Evolutionary conservation across 2,113 vertebrate genomes (phyloP), one percentile per base, ranked within the genome.

Genomic region (Tychaedon coryphoeus): DNA sequence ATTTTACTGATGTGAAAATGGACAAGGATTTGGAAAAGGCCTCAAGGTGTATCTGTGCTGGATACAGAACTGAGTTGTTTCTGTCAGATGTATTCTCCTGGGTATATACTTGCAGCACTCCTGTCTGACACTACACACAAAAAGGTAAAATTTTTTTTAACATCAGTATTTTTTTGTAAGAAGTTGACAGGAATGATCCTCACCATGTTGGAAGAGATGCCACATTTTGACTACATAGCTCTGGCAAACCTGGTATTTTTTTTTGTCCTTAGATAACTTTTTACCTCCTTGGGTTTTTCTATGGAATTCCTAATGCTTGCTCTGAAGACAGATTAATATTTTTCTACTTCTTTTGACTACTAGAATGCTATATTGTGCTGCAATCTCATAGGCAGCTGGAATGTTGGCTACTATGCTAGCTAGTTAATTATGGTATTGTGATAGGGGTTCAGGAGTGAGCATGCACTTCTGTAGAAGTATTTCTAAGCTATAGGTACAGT

Each of bases 161-260:
- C 11, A 47, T 48, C 20, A 38, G 24, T 67, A 77, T 12, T 77
- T 91, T 91, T 40, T 50, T 62, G 19, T 66, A 83, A 79, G 43
- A 76, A 86, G 10, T 36, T 40, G 54, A 40, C 62, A 57, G 45
- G 4, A 86, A 40, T 50, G n/a, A 40, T 53, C n/a, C 36, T 42
- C 8, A 6, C 62, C 11, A 2, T 57, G 5, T 48, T 69, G 38
- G 42, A 93, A 90, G 28, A 8, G 42, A 20, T 48, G 28, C 34
- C 1, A 15, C 94, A 75, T 93, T 97, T 97, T 95, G 92, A 92
- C 93, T 76, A 54, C 38, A 18, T 48, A 65, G 34, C 70, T 89
- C 69, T 93, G 53, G 13, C n/a, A 94, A 95, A 36, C 57, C 73
- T 74, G 28, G 0, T 64, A 1, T 91, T 88, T 85, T 51, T 58